Base-by-base conservation (phyloP, 1,140 invertebrate species). In the Drosophila nasuta region DNA sequence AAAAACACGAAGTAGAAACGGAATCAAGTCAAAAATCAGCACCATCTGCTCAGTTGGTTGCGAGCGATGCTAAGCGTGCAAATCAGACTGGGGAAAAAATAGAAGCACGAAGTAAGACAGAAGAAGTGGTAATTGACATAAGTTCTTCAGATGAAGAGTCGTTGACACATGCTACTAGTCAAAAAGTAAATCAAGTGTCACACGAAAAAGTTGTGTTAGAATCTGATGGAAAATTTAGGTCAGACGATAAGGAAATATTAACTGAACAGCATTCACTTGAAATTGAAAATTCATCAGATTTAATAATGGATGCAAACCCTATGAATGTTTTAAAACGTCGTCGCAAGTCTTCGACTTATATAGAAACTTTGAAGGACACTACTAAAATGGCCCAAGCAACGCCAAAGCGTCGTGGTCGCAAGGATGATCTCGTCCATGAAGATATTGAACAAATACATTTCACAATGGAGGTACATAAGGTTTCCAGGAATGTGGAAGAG, bases 71-170 rank as follows among this genome's bases (percentile, higher is more conserved):
- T 43, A 11, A 43, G 1, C n/a, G 11, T 43, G 3, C 3, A 13
- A 43, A n/a, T 43, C 41, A 3, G 11, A 11, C n/a, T 11, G 41
- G 5, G n/a, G 5, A 13, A 4, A 43, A n/a, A 13, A 43, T 43
- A 13, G 11, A 17, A 25, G 17, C 5, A n/a, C 8, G 17, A 11
- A 10, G 1, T 28, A 25, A 51, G 11, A 0, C 51, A 30, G 35
- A 65, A n/a, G 35, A 54, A 13, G 25, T 11, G 7, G 20, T 54
- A 1, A 54, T 65, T 54, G 62, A 65, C n/a, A 10, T 65, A 0
- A 65, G 28, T 52, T 6, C 51, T 7, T 52, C 51, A 5, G 51
- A 52, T 33, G 51, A 54, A 1, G 49, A 65, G 11, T 65, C 49
- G 11, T 45, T 20, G 0, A 41, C 49, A 13, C 28, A 52, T 13